phyloP scores from a whole-genome alignment of 2,888 invertebrate species.

The Seira musarum region DNA sequence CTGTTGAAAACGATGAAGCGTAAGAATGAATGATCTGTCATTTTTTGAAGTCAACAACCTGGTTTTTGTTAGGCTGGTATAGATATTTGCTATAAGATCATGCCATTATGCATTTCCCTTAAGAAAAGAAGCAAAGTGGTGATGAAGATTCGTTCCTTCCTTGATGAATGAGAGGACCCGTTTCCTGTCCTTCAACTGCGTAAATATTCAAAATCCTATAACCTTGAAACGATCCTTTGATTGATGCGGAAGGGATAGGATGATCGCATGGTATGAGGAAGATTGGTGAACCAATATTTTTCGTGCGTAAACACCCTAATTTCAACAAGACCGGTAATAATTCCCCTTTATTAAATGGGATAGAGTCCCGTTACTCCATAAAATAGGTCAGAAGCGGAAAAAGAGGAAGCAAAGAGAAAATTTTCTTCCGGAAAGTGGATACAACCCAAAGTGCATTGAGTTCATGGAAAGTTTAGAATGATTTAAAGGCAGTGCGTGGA shows the following conservation, averaged over 20 bases:
- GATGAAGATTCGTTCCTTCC: neutral
- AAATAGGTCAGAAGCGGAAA: neutral
- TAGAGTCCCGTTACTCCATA: neutral
- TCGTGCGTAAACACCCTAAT: neutral
- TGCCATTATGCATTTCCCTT: neutral
- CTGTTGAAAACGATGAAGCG: conserved; percentile 9
- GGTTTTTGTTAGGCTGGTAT: neutral
- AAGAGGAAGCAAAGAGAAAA: neutral
- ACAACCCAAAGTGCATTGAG: neutral
- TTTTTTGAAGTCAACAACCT: conserved; percentile 39
- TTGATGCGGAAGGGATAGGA: neutral
- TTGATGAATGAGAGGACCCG: conserved; percentile 30
- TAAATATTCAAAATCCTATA: conserved; percentile 25
- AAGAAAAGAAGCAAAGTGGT: too few species aligned
- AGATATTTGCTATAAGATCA: conserved; percentile 14
- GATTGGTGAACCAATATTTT: neutral
- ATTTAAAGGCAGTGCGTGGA: neutral
- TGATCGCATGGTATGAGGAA: neutral
- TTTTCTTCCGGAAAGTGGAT: neutral
- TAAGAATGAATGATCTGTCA: conserved; percentile 33
- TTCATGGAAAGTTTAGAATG: neutral
- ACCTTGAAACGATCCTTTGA: conserved; percentile 42
- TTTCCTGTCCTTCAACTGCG: conserved; percentile 38
- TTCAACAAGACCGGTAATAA: neutral
- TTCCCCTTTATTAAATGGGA: neutral